Evolutionary conservation across 2,113 vertebrate genomes (phyloP), one percentile per base, ranked within the genome.

Genomic region (Struthidea cinerea): DNA sequence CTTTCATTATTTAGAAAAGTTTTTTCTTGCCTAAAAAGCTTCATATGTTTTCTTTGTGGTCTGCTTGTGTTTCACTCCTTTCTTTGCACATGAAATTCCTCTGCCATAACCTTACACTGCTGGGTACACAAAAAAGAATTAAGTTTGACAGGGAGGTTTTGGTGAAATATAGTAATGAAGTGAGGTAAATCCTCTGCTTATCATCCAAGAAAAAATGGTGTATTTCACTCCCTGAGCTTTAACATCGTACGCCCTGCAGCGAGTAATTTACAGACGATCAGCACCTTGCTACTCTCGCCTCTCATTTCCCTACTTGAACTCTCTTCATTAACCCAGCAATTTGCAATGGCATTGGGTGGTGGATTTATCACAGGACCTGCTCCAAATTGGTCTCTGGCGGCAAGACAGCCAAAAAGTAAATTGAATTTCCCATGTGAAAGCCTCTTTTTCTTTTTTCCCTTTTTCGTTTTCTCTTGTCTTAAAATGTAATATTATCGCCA

Each of bases 281-380:
- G 47, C 81, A 44, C 70, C 63, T 94, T 91, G 76, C 55, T 83
- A 35, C n/a, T 94, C 42, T 64, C 1, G 4, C 56, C 65, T 94
- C 59, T 73, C 77, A 80, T 94, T 95, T 93, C 57, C 81, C 82
- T 93, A 37, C 65, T 84, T 93, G 89, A 94, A 87, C 83, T 94
- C 46, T 95, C 30, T 81, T 95, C 93, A 79, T 91, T 91, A 94
- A 90, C 69, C 52, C 46, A 61, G 68, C 77, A 90, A 87, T 95
- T 90, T 94, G 41, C 61, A 60, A 50, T 83, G n/a, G 63, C 73
- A 22, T 74, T 68, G 59, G 46, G 50, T 44, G 35, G 53, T 69
- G 63, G 17, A 93, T 89, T 84, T 95, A 84, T 94, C 56, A 71
- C 50, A 75, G 18, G 30, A 39, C 30, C 20, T 60, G n/a, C 37